Conservation (phyloP, 2,888 invertebrate species). For the Teinopalpus imperialis region DNA sequence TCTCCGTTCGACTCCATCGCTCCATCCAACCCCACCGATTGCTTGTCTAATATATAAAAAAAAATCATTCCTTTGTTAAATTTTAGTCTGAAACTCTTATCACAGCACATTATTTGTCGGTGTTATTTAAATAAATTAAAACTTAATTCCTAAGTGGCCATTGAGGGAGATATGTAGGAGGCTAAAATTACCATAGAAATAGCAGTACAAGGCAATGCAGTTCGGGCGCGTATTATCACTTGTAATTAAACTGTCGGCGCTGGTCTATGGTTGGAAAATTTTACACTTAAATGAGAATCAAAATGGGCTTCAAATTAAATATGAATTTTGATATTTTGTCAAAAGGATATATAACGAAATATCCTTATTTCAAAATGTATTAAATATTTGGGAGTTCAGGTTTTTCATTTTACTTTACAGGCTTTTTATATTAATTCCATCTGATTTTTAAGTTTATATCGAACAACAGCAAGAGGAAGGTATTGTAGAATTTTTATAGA, state of each 20-base stretch:
- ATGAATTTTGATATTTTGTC: too few species aligned
- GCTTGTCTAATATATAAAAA: neutral
- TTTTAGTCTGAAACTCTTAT: neutral
- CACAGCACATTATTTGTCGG: neutral
- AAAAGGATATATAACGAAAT: too few species aligned
- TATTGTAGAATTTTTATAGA: too few species aligned
- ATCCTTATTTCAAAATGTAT: too few species aligned
- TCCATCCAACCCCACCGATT: too few species aligned
- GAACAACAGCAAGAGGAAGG: too few species aligned
- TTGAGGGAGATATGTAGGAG: constrained; percentile 4
- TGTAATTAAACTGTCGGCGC: constrained; percentile 13
- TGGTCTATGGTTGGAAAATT: constrained; percentile 13
- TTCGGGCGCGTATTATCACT: constrained; percentile 16
- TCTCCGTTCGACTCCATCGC: too few species aligned
- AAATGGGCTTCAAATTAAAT: too few species aligned
- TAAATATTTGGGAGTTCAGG: too few species aligned
- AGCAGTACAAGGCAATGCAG: constrained; percentile 17
- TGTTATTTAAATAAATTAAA: neutral
- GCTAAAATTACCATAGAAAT: constrained; percentile 24
- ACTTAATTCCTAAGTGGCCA: neutral
- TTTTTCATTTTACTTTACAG: too few species aligned
- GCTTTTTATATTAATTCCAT: too few species aligned
- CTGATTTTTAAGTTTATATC: too few species aligned
- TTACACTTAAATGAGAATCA: constrained; percentile 7
- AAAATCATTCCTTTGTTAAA: neutral